A percentile compares a stretch with the other conserved stretches of the same genome.
Evolutionary conservation across 1,140 invertebrate species (phyloP).

Genomic region (Polyergus mexicanus): DNA sequence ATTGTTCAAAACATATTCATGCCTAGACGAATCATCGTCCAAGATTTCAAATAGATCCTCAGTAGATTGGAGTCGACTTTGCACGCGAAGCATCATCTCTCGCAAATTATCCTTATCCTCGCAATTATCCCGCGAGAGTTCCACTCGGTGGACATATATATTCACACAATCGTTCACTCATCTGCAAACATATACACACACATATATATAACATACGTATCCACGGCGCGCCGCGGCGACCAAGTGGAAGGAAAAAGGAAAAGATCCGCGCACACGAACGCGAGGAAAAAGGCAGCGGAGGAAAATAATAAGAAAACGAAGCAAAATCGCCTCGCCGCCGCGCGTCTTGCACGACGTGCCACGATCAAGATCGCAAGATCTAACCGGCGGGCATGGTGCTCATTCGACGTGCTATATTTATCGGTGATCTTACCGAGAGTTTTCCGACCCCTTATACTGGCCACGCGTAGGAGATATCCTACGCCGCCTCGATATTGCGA

Average conservation of each 20-base stretch:
- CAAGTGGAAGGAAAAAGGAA: constrained; percentile 22
- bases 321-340: constrained; percentile 17
- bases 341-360: constrained; percentile 78
- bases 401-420: constrained; percentile 81
- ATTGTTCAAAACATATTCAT: not conserved
- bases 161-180: constrained; percentile 30
- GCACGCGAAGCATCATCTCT: constrained; percentile 61
- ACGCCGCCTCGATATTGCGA: constrained; percentile 60
- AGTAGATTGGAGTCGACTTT: constrained; percentile 70
- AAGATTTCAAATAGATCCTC: constrained; percentile 50
- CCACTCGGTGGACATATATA: constrained; percentile 51
- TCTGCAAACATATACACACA: not conserved
- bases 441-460: constrained; percentile 78
- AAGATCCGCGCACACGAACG: constrained; percentile 29
- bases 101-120: constrained; percentile 62
- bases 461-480: constrained; percentile 64
- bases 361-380: constrained; percentile 82
- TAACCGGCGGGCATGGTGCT: constrained; percentile 77
- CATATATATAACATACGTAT: not conserved
- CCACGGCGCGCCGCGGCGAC: constrained; percentile 18
- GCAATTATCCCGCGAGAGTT: constrained; percentile 64
- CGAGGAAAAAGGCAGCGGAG: constrained; percentile 47
- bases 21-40: constrained; percentile 70
- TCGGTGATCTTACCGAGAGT: constrained; percentile 82
- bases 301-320: constrained; percentile 59